Base-by-base conservation (phyloP, 2,797 vertebrate species). In the Manis javanica region DNA sequence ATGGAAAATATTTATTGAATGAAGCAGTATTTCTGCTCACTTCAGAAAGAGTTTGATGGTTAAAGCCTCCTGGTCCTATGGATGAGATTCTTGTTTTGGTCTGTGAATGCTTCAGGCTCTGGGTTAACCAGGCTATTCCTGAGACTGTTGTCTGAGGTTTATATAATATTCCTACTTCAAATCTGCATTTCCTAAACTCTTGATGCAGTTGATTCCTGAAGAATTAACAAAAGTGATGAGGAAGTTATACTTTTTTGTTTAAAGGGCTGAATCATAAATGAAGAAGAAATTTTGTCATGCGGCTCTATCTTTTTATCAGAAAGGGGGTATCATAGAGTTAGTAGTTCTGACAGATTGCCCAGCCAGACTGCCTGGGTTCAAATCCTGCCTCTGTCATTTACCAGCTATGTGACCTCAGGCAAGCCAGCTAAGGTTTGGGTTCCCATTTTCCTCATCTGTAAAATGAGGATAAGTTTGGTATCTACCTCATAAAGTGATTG, bases 391-490 rank as follows among this genome's bases (percentile, higher is more conserved):
- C 23, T 78, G 15, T 78, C 12, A 31, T 55, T 63, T 78, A 55
- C 4, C 15, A 61, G 68, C 15, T 71, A 19, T n/a, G 15, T 24
- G 72, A 90, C 39, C 57, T 29, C 74, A 90, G 82, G 53, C 19
- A 84, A 91, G 84, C 66, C 29, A 51, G 0, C 23, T 34, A 79
- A 92, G 29, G 3, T 46, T 37, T 19, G 39, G 53, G 42, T 14
- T 91, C 53, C 49, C 79, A 55, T 63, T 84, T 78, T 72, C 42
- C 39, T 97, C 57, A 37, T 78, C 34, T 85, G 15, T 68, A 61
- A 96, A 93, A 89, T 10, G 59, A 93, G 39, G 51, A 49, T 69
- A 78, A 83, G 83, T 49, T 84, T 21, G 34, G 13, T 55, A 86
- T 64, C 37, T 53, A 66, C 14, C 12, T 89, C n/a, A 59, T 2